Evolutionary conservation across 2,797 vertebrate species (phyloP), one percentile per base, ranked within the genome.

Genomic region (Uromys caudimaculatus): DNA sequence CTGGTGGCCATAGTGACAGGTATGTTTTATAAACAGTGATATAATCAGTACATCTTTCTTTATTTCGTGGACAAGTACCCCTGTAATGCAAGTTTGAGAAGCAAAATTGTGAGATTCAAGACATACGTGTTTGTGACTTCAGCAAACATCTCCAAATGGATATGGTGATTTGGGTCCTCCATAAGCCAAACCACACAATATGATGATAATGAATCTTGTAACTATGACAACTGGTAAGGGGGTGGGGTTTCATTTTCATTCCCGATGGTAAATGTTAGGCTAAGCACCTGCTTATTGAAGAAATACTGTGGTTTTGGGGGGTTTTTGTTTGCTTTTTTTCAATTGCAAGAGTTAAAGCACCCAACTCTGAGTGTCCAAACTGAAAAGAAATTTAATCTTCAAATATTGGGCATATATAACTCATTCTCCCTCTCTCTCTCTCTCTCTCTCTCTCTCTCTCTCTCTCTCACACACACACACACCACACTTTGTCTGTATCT

Each of bases 251-350:
- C 60, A 64, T 64, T 90, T 81, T 91, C 23, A 47, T 64, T 58
- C 50, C 14, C 21, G 10, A 23, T 78, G 27, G 83, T 71, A 54
- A 83, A 81, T 93, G 29, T 85, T 47, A 90, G 17, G 50, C 27
- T 73, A 83, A 83, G 29, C 47, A 93, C 77, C 52, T 95, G 90
- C 75, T 69, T 94, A 64, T 35, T 85, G 35, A 71, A 89, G 38
- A 87, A 27, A 10, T 35, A 44, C 0, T 88, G 67, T 38, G 6
- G 35, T 32, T 29, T 29, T 2, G 60, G n/a, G 54, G 54, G 54
- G 16, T 54, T 62, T 62, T 64, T 86, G 17, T 16, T 50, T 47
- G 62, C 77, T 44, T 73, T 73, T 52, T 87, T 38, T 54, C 14
- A 85, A 14, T 92, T 73, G 8, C 35, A 56, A 93, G 38, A n/a